Evolutionary conservation across 2,113 vertebrate species (phyloP).

Genomic region (Sterrhoptilus dennistouni): DNA sequence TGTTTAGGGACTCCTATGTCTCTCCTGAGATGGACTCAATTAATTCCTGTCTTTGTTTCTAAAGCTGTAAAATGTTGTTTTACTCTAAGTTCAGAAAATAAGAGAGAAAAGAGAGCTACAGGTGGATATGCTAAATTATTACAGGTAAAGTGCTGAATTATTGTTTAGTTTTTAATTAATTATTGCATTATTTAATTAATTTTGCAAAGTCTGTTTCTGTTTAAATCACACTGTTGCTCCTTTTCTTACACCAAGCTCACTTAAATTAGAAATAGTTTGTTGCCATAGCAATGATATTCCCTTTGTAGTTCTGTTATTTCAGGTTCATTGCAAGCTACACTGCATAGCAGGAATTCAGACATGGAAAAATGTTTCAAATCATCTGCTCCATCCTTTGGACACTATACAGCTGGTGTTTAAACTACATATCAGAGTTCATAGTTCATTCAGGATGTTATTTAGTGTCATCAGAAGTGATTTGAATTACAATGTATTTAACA

Average conservation of each 20-base stretch:
- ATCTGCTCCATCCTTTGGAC: not conserved
- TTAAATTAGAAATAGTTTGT: conserved; percentile 68
- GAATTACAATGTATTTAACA: not conserved
- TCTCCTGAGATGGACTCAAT: not conserved
- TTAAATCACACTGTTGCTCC: conserved; percentile 41
- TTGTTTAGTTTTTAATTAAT: not conserved
- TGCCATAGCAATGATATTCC: conserved; percentile 56
- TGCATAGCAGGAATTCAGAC: not conserved
- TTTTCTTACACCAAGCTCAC: conserved; percentile 29
- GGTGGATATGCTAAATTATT: not conserved
- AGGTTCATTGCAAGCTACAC: not conserved
- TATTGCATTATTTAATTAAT: not conserved
- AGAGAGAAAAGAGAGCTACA: not conserved
- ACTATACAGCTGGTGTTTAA: not conserved
- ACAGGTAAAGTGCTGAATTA: not conserved
- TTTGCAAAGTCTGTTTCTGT: conserved; percentile 51
- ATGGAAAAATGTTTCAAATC: not conserved
- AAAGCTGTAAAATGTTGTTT: not conserved
- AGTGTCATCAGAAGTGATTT: not conserved
- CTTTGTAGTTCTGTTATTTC: conserved; percentile 48
- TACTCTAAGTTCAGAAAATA: conserved; percentile 9
- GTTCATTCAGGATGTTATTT: not conserved
- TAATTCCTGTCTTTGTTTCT: not conserved
- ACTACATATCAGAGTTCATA: not conserved
- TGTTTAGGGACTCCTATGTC: not conserved